phyloP scores from a whole-genome alignment of 2,797 vertebrate species.

The Aphelocoma californica region DNA sequence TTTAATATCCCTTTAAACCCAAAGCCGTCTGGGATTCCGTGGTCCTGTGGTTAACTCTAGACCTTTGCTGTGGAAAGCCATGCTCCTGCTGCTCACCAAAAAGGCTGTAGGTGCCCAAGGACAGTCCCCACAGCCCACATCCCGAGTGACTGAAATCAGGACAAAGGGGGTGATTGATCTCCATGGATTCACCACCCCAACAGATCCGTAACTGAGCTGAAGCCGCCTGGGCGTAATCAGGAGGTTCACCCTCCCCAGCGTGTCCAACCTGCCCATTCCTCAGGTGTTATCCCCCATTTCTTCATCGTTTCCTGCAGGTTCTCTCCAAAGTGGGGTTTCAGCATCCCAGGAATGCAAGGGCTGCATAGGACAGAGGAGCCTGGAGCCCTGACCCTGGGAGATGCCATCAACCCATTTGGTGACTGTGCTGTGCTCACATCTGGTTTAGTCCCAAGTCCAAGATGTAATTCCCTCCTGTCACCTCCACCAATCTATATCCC shows the following conservation, averaged over 20 bases:
- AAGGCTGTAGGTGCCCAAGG: not conserved
- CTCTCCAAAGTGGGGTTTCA: accelerated
- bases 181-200: accelerated
- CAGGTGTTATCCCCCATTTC: not conserved
- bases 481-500: not conserved
- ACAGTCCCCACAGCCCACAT: accelerated
- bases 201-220: accelerated
- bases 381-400: not conserved
- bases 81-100: not conserved
- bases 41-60: not conserved
- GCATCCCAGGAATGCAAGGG: accelerated
- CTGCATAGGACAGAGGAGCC: accelerated
- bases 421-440: not conserved
- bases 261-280: accelerated
- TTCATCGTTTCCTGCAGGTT: accelerated
- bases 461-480: not conserved
- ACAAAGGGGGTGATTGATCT: accelerated
- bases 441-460: not conserved
- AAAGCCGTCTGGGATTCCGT: accelerated
- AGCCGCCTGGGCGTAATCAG: accelerated
- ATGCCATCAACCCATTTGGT: accelerated
- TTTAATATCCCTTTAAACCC: not conserved
- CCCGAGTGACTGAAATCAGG: accelerated
- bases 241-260: accelerated
- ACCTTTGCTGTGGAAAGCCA: not conserved